Conservation (phyloP, 2,113 vertebrate genomes). For the Columba janthina region DNA sequence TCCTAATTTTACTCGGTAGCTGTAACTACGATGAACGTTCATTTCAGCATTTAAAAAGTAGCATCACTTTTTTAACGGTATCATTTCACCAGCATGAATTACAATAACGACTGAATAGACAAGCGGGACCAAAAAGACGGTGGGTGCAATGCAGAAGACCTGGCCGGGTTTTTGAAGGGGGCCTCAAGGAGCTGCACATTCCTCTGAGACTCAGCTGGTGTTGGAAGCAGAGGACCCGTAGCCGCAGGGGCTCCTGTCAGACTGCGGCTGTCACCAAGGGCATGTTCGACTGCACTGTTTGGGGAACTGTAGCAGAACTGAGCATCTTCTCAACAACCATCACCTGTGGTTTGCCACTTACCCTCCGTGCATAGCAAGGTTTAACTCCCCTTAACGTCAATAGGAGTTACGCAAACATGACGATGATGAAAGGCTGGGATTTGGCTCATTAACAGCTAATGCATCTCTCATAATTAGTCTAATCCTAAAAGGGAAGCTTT, state of each 20-base stretch:
- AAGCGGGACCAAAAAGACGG: background rate
- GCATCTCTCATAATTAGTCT: background rate
- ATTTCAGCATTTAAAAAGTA: background rate
- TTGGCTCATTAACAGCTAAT: background rate
- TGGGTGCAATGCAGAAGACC: background rate
- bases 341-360: background rate
- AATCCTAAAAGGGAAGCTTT: background rate
- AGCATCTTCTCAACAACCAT: background rate
- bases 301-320: background rate
- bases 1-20: slow-evolving; percentile 36
- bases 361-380: background rate
- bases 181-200: background rate
- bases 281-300: rapidly evolving
- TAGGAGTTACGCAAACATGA: background rate
- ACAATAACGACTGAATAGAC: background rate
- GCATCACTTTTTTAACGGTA: background rate
- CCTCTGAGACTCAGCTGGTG: background rate
- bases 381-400: background rate
- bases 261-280: background rate
- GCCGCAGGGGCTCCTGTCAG: background rate
- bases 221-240: background rate
- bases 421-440: background rate
- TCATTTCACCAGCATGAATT: background rate
- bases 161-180: background rate
- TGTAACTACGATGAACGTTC: background rate